Percentiles rank a stretch among this genome's conserved stretches.
Conservation (phyloP, 2,113 vertebrate species). For the Aphyosemion australe region DNA sequence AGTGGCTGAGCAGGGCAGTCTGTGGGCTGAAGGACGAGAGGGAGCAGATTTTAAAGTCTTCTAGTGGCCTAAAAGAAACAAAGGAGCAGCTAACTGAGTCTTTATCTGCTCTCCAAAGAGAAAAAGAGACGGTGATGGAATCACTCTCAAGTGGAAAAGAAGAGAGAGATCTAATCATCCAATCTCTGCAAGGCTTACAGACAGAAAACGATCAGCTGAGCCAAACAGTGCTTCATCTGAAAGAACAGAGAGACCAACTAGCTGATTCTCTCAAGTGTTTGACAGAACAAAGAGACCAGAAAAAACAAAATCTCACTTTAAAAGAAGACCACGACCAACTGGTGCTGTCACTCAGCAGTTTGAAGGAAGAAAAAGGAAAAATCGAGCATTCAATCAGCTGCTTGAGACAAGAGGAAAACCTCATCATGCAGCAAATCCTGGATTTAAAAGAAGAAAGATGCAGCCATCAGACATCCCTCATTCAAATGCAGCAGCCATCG, state of each 20-base stretch:
- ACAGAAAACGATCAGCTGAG: conserved; percentile 53
- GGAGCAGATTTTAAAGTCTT: conserved; percentile 44
- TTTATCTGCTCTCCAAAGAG: conserved; percentile 44
- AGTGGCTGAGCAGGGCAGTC: conserved; percentile 50
- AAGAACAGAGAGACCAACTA: conserved; percentile 50
- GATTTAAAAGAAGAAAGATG: conserved; percentile 42
- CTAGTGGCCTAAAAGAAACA: conserved; percentile 40
- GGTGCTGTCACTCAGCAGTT: conserved; percentile 23
- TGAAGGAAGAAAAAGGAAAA: conserved; percentile 54
- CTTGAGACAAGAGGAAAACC: conserved; percentile 56
- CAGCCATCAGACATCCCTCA: neutral
- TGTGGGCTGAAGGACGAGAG: conserved; percentile 53
- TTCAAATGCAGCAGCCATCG: conserved; percentile 19
- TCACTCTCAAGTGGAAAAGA: conserved; percentile 38
- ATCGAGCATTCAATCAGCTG: conserved; percentile 46
- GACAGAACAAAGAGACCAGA: conserved; percentile 36
- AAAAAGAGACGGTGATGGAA: conserved; percentile 43
- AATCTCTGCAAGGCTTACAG: conserved; percentile 41
- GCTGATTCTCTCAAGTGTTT: conserved; percentile 24
- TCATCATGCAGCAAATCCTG: conserved; percentile 17
- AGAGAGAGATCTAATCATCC: conserved; percentile 41
- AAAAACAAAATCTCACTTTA: conserved; percentile 15
- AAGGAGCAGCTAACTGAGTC: conserved; percentile 44
- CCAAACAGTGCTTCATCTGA: conserved; percentile 41
- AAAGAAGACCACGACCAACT: conserved; percentile 36